phyloP scores from a whole-genome alignment of 37 sponge, comb jelly and placozoan species.

The Ianthella basta region DNA sequence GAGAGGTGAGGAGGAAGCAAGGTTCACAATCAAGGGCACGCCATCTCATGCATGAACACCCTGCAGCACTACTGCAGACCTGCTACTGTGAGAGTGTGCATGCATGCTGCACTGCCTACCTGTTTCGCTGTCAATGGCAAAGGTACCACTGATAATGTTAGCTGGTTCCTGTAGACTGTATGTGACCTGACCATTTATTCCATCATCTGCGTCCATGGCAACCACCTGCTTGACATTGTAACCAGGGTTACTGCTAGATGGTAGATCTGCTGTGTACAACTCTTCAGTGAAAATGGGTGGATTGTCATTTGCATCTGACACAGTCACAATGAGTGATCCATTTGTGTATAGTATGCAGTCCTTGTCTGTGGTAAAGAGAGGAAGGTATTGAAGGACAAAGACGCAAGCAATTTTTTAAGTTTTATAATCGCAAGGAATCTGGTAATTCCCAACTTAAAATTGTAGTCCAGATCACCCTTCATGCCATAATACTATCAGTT shows the following conservation, averaged over 20 bases:
- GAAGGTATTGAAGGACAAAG: too few species aligned
- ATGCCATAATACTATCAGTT: too few species aligned
- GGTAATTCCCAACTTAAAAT: too few species aligned
- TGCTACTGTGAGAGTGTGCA: too few species aligned
- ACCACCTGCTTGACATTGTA: slow-evolving; percentile 11
- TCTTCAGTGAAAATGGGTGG: background rate
- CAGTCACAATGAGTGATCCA: background rate
- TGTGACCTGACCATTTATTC: background rate
- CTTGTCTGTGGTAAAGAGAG: background rate
- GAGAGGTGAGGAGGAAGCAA: too few species aligned
- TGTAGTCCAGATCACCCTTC: too few species aligned
- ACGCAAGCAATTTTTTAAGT: too few species aligned
- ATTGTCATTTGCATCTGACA: slow-evolving; percentile 15
- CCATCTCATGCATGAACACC: too few species aligned
- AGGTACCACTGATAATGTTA: background rate
- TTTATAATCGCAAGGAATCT: too few species aligned
- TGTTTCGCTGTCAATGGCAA: background rate
- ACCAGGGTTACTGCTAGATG: background rate
- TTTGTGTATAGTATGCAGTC: background rate
- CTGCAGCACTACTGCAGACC: too few species aligned
- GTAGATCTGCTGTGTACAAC: slow-evolving; percentile 7
- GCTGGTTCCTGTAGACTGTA: slow-evolving; percentile 15
- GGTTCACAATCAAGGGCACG: too few species aligned
- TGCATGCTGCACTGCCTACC: background rate
- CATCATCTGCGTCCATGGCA: slow-evolving; percentile 9